Evolutionary conservation across 2,797 vertebrate genomes (phyloP), one percentile per base, ranked within the genome.

Genomic region (Natrix natrix): DNA sequence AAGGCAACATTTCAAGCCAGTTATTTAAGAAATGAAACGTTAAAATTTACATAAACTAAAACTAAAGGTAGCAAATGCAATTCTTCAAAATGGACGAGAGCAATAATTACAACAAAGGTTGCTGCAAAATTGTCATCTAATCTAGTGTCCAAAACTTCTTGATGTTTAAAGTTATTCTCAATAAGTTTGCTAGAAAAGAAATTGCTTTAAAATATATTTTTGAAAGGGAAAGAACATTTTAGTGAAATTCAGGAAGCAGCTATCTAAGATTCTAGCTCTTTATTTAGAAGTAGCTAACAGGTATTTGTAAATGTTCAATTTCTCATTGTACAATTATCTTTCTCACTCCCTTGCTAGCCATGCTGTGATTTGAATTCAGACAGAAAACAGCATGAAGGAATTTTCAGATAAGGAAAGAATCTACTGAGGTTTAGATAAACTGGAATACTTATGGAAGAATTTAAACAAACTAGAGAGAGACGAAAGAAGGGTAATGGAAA

Each of bases 31-130:
- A 8, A 26, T 90, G 17, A 94, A 94, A 14, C 43, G 48, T 0
- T 0, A 95, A 94, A 20, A 43, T 43, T 78, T 78, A 78, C 90
- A 61, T 26, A 74, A 89, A 86, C 1, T 2, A 1, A 74, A 56
- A 92, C 10, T 4, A 95, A 89, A 95, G 94, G 4, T 26, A 48
- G 48, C 26, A 26, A 59, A 91, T 83, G 89, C 78, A 93, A 26
- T 6, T 74, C 93, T 56, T 93, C 86, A 86, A 13, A 60, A 28
- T 57, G 60, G 87, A 48, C 14, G 83, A 4, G 92, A 54, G 26
- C 63, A 13, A 8, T 92, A 13, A 8, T 92, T 28, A 86, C 92
- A 59, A 3, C 4, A 20, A n/a, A 83, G 74, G 8, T 83, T 83
- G 74, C 10, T 48, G 74, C 74, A 48, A 83, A 24, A 10, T 24